Base-by-base conservation (phyloP, 2,113 vertebrate genomes). In the Scartelaos histophorus region DNA sequence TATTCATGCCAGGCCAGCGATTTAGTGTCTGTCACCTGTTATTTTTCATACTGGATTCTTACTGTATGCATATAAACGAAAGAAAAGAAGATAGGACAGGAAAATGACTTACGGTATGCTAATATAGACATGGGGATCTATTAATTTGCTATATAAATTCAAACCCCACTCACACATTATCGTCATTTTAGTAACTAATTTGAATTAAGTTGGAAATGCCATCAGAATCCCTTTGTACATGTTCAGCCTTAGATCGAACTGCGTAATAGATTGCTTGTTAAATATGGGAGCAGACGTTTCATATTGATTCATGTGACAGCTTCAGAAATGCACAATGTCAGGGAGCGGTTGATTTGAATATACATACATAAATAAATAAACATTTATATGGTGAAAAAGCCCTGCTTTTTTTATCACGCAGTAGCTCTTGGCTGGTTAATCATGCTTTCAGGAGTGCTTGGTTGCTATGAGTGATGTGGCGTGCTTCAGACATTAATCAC, bases 331-430 rank as follows among this genome's bases (percentile, higher is more conserved):
- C 58, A 69, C 51, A 24, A 10, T 47, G 25, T 17, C 58, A 61
- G 58, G 7, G 15, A 61, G 24, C 24, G 46, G 56, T 69, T 73
- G 60, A 45, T 79, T 77, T 77, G 16, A 29, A 77, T 75, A 66
- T 60, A 71, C 60, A 80, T 83, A 71, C 60, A 78, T 88, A 79
- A 90, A 84, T 83, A 84, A 85, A 84, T 76, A 79, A 82, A 74
- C 61, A 80, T 60, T 19, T 25, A 15, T 38, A 71, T 49, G 34
- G 70, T 35, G 67, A 68, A 78, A 57, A 66, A 46, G 67, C 72
- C 79, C 17, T 54, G 51, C 0, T 80, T 69, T 83, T 61, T 86
- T 88, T 69, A 81, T 88, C 78, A 85, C 78, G 45, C 35, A 69
- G 10, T 22, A 46, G 71, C 57, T 80, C 46, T 43, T 79, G 17